Conservation (phyloP, 2,113 vertebrate genomes). For the Aegotheles bennettii region DNA sequence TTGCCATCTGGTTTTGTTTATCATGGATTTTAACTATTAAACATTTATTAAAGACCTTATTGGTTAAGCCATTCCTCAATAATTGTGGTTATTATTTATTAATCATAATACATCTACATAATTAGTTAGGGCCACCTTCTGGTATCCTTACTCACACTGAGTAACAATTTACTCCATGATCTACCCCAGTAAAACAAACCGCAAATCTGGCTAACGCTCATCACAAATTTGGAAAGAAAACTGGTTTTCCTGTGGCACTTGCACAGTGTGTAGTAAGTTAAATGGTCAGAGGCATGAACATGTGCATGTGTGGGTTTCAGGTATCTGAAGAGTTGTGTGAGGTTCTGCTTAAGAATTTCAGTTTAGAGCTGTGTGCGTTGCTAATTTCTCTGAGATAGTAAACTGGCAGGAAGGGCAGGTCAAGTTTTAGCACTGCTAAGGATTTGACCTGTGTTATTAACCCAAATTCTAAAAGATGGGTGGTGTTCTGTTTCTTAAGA, state of each 20-base stretch:
- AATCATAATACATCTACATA: constrained; percentile 3
- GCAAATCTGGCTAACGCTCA: neutral
- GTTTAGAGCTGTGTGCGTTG: neutral
- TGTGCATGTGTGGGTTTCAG: neutral
- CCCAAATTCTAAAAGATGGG: neutral
- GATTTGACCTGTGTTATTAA: neutral
- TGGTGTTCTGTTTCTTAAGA: neutral
- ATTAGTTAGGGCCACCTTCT: constrained; percentile 34
- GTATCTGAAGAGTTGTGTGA: neutral
- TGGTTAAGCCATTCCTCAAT: constrained; percentile 47
- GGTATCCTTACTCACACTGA: neutral
- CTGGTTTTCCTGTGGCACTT: neutral
- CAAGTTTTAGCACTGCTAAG: neutral
- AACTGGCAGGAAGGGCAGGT: neutral
- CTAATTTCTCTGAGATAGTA: neutral
- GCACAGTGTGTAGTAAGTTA: neutral
- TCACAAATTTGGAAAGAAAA: neutral
- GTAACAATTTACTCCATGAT: neutral
- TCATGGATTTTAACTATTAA: constrained; percentile 51
- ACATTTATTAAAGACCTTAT: constrained; percentile 57
- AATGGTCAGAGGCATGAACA: neutral
- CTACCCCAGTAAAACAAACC: neutral
- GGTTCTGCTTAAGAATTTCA: neutral
- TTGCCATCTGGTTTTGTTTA: constrained; percentile 57
- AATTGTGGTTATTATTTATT: constrained; percentile 55